Evolutionary conservation across 1,140 invertebrate species (phyloP).

Genomic region (Orius insidiosus): DNA sequence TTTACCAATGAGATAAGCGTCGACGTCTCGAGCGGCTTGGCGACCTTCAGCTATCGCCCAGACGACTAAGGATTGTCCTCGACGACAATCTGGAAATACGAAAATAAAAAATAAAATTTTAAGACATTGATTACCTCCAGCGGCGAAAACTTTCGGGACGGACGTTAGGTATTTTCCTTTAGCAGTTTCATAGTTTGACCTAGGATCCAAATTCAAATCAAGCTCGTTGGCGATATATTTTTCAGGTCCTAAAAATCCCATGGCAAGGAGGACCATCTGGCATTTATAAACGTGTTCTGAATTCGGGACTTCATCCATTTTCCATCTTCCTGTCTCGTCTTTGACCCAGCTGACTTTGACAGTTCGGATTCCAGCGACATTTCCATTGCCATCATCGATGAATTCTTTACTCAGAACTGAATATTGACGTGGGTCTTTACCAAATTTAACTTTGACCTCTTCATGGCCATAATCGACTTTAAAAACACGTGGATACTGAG

Average conservation of each 20-base stretch:
- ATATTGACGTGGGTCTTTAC: constrained; percentile 85
- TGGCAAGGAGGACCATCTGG: constrained; percentile 86
- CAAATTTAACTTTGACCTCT: constrained; percentile 81
- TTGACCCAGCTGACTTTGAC: constrained; percentile 86
- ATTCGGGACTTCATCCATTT: constrained; percentile 75
- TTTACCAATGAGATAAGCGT: constrained; percentile 63
- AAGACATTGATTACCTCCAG: too few relatives aligned
- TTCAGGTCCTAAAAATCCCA: constrained; percentile 98
- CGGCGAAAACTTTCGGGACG: constrained; percentile 78
- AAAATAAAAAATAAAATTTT: too few relatives aligned
- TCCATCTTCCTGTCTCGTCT: constrained; percentile 82
- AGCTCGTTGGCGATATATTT: constrained; percentile 72
- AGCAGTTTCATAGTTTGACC: constrained; percentile 82
- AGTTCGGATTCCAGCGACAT: constrained; percentile 77
- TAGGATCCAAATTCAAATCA: constrained; percentile 64
- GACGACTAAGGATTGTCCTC: constrained; percentile 96
- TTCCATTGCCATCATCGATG: constrained; percentile 74
- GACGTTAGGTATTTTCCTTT: constrained; percentile 63
- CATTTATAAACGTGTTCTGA: constrained; percentile 66
- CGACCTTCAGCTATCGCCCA: constrained; percentile 97
- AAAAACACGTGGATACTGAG: constrained; percentile 91
- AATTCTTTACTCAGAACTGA: constrained; percentile 90
- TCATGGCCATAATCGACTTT: constrained; percentile 98
- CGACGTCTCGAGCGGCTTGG: constrained; percentile 87
- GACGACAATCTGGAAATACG: constrained; percentile 94